Evolutionary conservation across 2,797 vertebrate species (phyloP).

Genomic region (Amazona ochrocephala): DNA sequence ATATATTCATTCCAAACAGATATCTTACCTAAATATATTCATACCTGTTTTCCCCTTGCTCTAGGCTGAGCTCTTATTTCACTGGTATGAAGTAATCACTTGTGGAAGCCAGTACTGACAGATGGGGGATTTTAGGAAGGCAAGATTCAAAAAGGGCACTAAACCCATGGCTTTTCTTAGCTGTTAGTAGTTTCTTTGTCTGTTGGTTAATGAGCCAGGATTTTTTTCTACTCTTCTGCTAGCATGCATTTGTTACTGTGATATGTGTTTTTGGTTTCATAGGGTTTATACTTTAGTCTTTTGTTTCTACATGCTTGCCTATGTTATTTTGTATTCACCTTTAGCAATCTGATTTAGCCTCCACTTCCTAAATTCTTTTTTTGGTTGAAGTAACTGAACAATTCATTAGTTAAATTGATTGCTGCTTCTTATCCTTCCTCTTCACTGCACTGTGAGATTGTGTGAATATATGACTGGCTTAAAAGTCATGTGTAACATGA

Average conservation of each 20-base stretch:
- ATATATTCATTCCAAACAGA: neutral
- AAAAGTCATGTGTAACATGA: neutral
- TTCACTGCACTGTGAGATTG: neutral
- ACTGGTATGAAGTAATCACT: neutral
- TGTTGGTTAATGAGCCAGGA: neutral
- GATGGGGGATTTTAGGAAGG: neutral
- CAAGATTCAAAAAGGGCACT: neutral
- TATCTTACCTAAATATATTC: neutral
- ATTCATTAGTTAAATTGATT: neutral
- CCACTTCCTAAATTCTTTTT: neutral
- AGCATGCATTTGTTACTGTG: neutral
- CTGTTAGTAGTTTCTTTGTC: neutral
- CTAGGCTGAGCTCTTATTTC: neutral
- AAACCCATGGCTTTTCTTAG: neutral
- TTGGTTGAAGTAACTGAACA: neutral
- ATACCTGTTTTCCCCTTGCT: neutral
- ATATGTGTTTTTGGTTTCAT: neutral
- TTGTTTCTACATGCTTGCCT: neutral
- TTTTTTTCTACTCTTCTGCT: neutral
- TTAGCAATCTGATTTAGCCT: neutral
- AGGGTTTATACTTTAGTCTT: neutral
- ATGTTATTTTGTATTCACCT: neutral
- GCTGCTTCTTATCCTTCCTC: neutral
- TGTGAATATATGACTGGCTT: neutral
- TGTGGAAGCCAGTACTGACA: neutral